These are phyloP conservation scores for Cnemophilus loriae DNA, from an alignment of 2,113 vertebrate species.

Conservation along the genomic window DNA sequence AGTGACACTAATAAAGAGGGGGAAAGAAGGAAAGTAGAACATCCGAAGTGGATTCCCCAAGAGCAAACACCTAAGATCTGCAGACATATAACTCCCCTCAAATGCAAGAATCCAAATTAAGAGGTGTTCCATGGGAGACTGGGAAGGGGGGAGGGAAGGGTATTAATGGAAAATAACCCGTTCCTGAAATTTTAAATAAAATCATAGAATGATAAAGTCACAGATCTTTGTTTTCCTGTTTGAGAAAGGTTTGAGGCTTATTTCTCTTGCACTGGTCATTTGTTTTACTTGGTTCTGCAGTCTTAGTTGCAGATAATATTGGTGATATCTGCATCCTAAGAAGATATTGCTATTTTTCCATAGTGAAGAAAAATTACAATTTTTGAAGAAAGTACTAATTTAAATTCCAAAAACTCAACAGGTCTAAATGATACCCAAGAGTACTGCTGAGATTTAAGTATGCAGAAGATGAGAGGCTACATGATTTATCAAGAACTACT, in stretches of 20 bases:
- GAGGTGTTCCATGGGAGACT: background rate
- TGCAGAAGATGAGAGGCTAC: background rate
- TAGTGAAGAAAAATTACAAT: background rate
- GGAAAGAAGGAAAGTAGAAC: background rate
- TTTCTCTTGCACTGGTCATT: background rate
- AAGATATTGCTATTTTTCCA: background rate
- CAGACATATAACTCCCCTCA: fast-evolving
- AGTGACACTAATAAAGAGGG: background rate
- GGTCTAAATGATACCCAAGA: background rate
- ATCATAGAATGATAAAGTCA: background rate
- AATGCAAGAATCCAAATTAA: background rate
- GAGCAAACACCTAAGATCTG: background rate
- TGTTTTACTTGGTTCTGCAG: background rate
- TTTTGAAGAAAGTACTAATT: background rate
- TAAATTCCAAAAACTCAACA: background rate
- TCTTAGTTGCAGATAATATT: background rate
- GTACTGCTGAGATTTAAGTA: background rate
- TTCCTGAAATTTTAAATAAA: background rate
- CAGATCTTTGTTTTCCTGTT: background rate
- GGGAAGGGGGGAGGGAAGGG: fast-evolving
- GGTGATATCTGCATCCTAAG: background rate
- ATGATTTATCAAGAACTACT: background rate
- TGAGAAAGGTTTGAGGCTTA: background rate
- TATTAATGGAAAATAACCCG: background rate
- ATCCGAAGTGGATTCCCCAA: background rate